Evolutionary conservation across 2,797 vertebrate species (phyloP).

Genomic region (Argentina silus): DNA sequence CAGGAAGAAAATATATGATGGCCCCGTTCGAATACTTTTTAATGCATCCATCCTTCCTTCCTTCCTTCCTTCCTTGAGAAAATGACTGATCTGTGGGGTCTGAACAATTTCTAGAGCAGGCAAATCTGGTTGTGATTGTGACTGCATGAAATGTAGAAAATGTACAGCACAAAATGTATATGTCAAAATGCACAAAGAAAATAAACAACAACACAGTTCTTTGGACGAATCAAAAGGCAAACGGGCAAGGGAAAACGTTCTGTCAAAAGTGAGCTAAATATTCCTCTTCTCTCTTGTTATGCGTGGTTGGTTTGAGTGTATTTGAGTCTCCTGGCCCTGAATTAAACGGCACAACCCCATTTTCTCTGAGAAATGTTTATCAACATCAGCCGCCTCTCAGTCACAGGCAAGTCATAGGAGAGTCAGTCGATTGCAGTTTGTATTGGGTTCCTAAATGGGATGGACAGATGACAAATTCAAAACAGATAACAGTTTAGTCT

Average conservation of each 20-base stretch:
- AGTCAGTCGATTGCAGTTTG: not conserved
- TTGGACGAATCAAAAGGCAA: conserved; percentile 4
- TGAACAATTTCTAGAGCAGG: too few relatives aligned
- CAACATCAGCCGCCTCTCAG: not conserved
- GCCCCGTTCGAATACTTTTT: not conserved
- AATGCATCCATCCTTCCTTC: not conserved
- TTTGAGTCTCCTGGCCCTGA: not conserved
- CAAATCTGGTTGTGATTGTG: too few relatives aligned
- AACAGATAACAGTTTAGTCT: not conserved
- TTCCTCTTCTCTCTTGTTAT: not conserved
- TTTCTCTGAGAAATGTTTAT: not conserved
- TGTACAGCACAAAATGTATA: too few relatives aligned
- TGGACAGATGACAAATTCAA: not conserved
- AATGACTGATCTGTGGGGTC: not conserved
- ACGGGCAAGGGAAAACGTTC: too few relatives aligned
- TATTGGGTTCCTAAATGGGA: not conserved
- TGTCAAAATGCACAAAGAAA: too few relatives aligned
- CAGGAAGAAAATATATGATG: not conserved
- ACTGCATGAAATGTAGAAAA: too few relatives aligned
- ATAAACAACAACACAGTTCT: too few relatives aligned
- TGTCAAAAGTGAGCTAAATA: too few relatives aligned
- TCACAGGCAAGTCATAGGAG: not conserved
- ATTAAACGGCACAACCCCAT: not conserved
- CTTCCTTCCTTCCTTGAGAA: not conserved
- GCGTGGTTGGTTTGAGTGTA: not conserved